Base-by-base conservation (phyloP, 2,888 invertebrate species). In the Sipha maydis region DNA sequence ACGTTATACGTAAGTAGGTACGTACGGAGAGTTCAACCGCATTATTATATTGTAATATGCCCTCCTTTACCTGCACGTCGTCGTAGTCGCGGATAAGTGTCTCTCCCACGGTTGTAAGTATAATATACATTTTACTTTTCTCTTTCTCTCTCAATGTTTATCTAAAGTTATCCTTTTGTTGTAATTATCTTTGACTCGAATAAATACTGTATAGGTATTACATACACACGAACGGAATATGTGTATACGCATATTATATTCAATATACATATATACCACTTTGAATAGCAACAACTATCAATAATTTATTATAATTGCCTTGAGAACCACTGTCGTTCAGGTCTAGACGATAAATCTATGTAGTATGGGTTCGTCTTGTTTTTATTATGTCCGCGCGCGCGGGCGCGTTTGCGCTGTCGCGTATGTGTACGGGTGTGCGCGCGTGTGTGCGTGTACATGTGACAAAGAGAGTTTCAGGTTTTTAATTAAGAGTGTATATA, bases 231-330 rank as follows among this genome's bases (percentile, higher is more conserved):
- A 25, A 76, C 17, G 11, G 34, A 0, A 14, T 31, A 83, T 5
- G 14, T 67, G 61, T 61, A 73, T 5, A n/a, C 14, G 34, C 56
- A 61, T 75, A 75, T 61, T 21, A 28, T 38, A n/a, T 38, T 69
- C 19, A 48, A 67, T 9, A 79, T 34, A 76, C 5, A 76, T 48
- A 54, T 25, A 85, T 67, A 85, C 41, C 41, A 67, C 79, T 80
- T 41, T 41, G 88, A 88, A 88, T 82, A 86, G 69, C 79, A 88
- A 75, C 88, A 67, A 82, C 80, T 88, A 88, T 88, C 80, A 88
- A 88, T 88, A 88, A 88, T 88, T 88, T 88, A 88, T 88, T 88
- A 88, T 88, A 88, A 88, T 88, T 82, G 88, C 88, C 88, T 82
- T 82, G 88, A 88, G 88, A 88, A 88, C 88, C 88, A 88, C 78